A percentile compares a stretch with the other conserved stretches of the same genome.
phyloP scores from a whole-genome alignment of 2,113 vertebrate species.

The Hemiprocne comata region DNA sequence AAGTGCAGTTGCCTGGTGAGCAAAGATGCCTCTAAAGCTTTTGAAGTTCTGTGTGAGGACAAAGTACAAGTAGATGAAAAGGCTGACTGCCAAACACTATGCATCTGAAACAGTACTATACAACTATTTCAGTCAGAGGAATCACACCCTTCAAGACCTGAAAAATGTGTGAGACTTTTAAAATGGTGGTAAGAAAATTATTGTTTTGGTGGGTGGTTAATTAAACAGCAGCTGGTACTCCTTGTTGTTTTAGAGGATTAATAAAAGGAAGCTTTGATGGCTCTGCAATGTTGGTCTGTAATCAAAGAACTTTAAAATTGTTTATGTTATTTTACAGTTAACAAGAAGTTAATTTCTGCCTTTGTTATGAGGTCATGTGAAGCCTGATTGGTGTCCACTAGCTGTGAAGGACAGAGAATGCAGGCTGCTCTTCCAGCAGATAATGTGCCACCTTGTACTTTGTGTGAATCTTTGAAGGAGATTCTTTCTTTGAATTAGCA shows the following conservation, averaged over 20 bases:
- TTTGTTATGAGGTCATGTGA: background rate
- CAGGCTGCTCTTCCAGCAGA: background rate
- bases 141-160: background rate
- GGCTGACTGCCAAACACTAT: background rate
- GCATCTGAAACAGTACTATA: background rate
- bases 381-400: background rate
- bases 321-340: background rate
- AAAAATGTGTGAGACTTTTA: constrained; percentile 4
- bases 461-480: fast-evolving
- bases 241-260: background rate
- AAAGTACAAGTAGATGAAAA: background rate
- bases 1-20: background rate
- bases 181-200: background rate
- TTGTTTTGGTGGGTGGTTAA: constrained; percentile 28
- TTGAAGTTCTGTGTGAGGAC: background rate
- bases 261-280: constrained; percentile 2
- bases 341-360: background rate
- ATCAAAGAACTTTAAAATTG: background rate
- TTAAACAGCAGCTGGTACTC: constrained; percentile 12
- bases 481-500: background rate
- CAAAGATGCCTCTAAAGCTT: background rate
- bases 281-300: background rate
- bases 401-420: background rate
- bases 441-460: background rate
- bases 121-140: background rate